A percentile compares a stretch with the other conserved stretches of the same genome.
These are phyloP conservation scores for Apostichopus leukothele DNA, from an alignment of 53 echinoderm and acorn worm genomes.

Conservation along the genomic window DNA sequence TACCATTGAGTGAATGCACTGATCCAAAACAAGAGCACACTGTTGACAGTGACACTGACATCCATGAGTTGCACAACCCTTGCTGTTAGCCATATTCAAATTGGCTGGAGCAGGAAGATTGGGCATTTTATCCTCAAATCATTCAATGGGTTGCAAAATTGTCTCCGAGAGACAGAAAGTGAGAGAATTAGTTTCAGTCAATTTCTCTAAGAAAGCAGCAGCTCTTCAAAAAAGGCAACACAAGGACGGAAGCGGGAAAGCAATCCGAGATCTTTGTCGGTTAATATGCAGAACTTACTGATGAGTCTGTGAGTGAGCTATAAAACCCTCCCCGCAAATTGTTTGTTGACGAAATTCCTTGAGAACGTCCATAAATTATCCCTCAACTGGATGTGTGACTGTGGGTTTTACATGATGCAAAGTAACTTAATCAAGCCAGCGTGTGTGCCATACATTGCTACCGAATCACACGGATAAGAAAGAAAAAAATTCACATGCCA, in stretches of 20 bases:
- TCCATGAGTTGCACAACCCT: not conserved
- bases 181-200: not conserved
- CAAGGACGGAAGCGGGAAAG: no score
- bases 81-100: conserved; percentile 18
- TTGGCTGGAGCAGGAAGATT: conserved; percentile 36
- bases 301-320: not conserved
- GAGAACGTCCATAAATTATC: conserved; percentile 38
- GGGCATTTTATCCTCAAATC: conserved; percentile 29
- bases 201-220: not conserved
- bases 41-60: conserved; percentile 3
- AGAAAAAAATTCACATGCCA: not conserved
- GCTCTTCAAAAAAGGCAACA: no score
- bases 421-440: no score
- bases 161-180: not conserved
- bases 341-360: conserved; percentile 42
- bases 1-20: conserved; percentile 34
- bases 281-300: no score
- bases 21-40: conserved; percentile 20
- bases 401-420: not conserved
- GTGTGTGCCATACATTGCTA: not conserved
- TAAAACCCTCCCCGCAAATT: conserved; percentile 14
- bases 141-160: not conserved
- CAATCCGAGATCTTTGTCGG: no score
- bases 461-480: not conserved
- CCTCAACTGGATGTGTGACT: conserved; percentile 5